Evolutionary conservation across 2,113 vertebrate species (phyloP).

Genomic region (Pterocles burchelli): DNA sequence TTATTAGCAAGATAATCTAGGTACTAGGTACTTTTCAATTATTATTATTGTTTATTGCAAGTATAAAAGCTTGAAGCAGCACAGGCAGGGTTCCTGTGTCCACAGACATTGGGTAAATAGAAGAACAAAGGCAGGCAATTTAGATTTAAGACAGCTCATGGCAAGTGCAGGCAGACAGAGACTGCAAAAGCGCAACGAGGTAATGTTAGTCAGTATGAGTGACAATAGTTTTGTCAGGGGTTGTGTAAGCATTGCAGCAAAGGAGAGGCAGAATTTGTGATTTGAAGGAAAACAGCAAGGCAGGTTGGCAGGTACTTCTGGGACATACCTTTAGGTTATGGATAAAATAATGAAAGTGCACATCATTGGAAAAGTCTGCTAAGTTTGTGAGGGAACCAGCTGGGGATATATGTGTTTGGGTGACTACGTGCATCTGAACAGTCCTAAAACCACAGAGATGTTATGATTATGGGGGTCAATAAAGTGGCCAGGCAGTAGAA

Average conservation of each 20-base stretch:
- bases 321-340: neutral
- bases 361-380: neutral
- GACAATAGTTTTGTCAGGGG: slow-evolving; percentile 23
- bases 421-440: neutral
- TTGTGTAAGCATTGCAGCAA: neutral
- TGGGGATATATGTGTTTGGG: neutral
- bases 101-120: neutral
- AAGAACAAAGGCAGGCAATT: neutral
- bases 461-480: neutral
- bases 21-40: neutral
- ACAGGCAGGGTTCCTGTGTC: neutral
- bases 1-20: neutral
- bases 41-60: neutral
- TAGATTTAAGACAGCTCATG: slow-evolving; percentile 4
- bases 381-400: neutral
- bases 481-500: neutral
- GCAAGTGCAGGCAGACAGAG: neutral
- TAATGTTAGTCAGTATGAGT: neutral
- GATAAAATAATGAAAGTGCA: neutral
- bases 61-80: neutral
- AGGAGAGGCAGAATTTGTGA: slow-evolving; percentile 10
- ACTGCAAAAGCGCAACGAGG: neutral
- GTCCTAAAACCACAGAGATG: neutral
- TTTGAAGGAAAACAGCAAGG: neutral
- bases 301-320: neutral